These are phyloP conservation scores for Lutjanus erythropterus DNA, from an alignment of 2,113 vertebrate species.

Conservation along the genomic window DNA sequence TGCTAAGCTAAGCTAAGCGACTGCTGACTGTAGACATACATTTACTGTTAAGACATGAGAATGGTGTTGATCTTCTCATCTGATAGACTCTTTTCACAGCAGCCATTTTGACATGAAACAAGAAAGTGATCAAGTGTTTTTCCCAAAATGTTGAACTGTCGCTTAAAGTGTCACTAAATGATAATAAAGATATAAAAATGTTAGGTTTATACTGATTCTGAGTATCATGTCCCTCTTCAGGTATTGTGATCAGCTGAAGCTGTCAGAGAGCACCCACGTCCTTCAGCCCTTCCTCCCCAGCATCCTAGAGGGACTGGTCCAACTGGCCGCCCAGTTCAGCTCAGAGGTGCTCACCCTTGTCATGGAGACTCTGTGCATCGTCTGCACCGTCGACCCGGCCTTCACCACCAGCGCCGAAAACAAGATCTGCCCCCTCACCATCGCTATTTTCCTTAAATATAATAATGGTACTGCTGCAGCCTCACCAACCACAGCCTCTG, in stretches of 20 bases:
- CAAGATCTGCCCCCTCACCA: constrained; percentile 98
- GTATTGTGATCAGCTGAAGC: constrained; percentile 98
- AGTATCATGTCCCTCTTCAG: constrained; percentile 68
- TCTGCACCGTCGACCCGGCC: constrained; percentile 93
- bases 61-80: neutral
- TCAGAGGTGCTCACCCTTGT: constrained; percentile 97
- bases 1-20: too few species aligned
- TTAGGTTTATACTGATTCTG: neutral
- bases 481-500: neutral
- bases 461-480: constrained; percentile 89
- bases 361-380: constrained; percentile 98
- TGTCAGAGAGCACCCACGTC: constrained; percentile 94
- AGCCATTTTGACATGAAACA: too few species aligned
- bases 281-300: constrained; percentile 97
- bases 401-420: constrained; percentile 96
- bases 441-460: constrained; percentile 98
- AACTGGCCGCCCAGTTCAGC: constrained; percentile 96
- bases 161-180: neutral
- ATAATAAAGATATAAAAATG: neutral
- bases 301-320: constrained; percentile 94
- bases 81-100: too few species aligned
- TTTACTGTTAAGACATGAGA: neutral
- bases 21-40: neutral
- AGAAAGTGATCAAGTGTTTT: neutral
- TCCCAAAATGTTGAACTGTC: neutral